Conservation (phyloP, 2,888 invertebrate genomes). For the Hydraecia micacea region DNA sequence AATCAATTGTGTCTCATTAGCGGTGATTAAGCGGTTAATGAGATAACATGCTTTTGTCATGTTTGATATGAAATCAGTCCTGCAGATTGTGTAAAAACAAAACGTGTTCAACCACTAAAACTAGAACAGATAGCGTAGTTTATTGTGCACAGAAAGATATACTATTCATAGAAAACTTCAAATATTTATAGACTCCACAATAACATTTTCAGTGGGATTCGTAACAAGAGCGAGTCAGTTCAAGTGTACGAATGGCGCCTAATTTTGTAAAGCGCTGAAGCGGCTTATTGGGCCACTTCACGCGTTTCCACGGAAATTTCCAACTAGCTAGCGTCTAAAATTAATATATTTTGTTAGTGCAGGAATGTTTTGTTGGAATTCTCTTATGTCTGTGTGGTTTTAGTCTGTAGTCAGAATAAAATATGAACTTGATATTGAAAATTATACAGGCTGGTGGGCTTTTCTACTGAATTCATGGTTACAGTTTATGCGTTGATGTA, state of each 20-base stretch:
- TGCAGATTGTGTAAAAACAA: background rate
- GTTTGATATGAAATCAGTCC: background rate
- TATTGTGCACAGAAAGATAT: slow-evolving; percentile 10
- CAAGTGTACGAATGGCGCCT: slow-evolving; percentile 41
- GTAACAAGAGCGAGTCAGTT: slow-evolving; percentile 29
- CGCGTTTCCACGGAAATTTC: slow-evolving; percentile 28
- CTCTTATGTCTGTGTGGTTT: background rate
- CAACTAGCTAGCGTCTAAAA: slow-evolving; percentile 26
- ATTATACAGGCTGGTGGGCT: background rate
- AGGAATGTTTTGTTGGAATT: slow-evolving; percentile 24
- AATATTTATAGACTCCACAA: slow-evolving; percentile 46
- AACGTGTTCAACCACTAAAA: background rate
- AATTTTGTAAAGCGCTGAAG: slow-evolving; percentile 59
- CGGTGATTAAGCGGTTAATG: no score
- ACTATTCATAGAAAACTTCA: slow-evolving; percentile 23
- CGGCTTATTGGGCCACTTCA: slow-evolving; percentile 41
- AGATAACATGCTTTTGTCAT: no score
- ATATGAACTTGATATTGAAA: background rate
- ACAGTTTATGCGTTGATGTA: no score
- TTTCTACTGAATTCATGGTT: no score
- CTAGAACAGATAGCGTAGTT: background rate
- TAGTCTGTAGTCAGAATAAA: background rate
- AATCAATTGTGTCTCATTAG: no score
- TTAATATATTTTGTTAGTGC: slow-evolving; percentile 39
- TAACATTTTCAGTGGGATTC: slow-evolving; percentile 40